Percentiles rank a stretch among this genome's conserved stretches.
Conservation (phyloP, 2,797 vertebrate species). For the Myotis vivesi region DNA sequence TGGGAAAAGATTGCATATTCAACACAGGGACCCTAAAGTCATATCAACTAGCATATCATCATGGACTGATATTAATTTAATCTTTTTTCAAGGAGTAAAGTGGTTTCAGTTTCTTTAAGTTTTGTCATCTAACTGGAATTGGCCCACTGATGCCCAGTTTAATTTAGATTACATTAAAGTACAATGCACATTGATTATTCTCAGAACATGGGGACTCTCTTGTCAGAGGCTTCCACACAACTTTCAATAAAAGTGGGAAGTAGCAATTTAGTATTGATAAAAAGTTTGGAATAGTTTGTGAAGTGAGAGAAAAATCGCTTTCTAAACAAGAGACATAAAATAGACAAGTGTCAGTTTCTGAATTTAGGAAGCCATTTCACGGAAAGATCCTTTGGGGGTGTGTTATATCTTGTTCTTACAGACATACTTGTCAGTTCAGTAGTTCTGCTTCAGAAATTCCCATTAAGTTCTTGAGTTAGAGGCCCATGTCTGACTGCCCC, state of each 20-base stretch:
- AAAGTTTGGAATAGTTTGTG: background rate
- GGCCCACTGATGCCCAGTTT: background rate
- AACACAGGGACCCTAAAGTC: background rate
- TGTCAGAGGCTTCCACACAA: background rate
- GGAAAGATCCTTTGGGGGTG: constrained; percentile 26
- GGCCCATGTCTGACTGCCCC: constrained; percentile 49
- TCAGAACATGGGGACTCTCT: background rate
- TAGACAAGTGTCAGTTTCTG: constrained; percentile 44
- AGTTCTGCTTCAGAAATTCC: constrained; percentile 68
- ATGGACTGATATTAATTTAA: background rate
- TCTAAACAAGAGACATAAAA: constrained; percentile 15
- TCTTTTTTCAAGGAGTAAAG: background rate
- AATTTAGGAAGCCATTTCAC: constrained; percentile 43
- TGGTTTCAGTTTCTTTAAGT: background rate
- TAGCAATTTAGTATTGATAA: constrained; percentile 15
- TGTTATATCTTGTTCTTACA: constrained; percentile 51
- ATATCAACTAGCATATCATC: background rate
- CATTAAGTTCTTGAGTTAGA: constrained; percentile 66
- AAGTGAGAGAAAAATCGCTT: background rate
- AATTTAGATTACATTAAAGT: background rate
- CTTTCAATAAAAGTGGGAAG: background rate
- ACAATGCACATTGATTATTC: background rate
- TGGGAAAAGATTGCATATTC: background rate
- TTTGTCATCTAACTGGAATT: background rate
- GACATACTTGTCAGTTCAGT: constrained; percentile 55